These are phyloP conservation scores for Poecilia gillii DNA, from an alignment of 2,797 vertebrate genomes.

Conservation along the genomic window DNA sequence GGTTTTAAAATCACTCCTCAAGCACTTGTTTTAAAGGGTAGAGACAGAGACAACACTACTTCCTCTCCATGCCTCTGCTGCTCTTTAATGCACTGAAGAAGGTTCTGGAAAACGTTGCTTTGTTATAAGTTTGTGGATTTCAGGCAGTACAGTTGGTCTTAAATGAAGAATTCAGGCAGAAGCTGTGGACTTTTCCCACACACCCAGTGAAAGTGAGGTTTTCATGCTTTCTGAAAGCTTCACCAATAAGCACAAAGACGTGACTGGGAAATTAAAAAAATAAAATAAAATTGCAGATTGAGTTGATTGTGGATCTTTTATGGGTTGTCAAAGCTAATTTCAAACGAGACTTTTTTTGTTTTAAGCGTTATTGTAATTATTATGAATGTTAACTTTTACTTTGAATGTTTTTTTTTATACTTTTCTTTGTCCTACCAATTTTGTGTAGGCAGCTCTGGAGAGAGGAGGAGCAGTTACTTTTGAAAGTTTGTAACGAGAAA, in stretches of 20 bases:
- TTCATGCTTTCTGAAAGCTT: constrained; percentile 1
- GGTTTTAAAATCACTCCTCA: neutral
- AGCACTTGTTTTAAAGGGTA: constrained; percentile 1
- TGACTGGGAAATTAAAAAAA: neutral
- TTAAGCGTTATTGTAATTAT: constrained; percentile 53
- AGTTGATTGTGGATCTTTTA: constrained; percentile 2
- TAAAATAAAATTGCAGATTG: constrained; percentile 18
- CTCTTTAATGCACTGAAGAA: constrained; percentile 27
- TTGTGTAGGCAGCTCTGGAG: constrained; percentile 48
- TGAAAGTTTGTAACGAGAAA: constrained; percentile 32
- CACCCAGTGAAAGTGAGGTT: constrained; percentile 20
- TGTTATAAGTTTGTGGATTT: constrained; percentile 2
- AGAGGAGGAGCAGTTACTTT: constrained; percentile 14
- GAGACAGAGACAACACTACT: constrained; percentile 27
- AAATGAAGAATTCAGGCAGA: constrained; percentile 20
- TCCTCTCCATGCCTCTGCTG: constrained; percentile 31
- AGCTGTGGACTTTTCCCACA: constrained; percentile 22
- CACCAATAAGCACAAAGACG: constrained; percentile 38
- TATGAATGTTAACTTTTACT: constrained; percentile 53
- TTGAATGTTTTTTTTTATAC: constrained; percentile 57
- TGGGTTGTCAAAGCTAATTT: neutral
- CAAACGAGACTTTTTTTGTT: constrained; percentile 9
- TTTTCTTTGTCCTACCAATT: constrained; percentile 56
- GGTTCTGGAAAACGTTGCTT: neutral
- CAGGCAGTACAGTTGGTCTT: neutral